Conservation (phyloP, 1,140 invertebrate species). For the Stegodyphus dumicola region DNA sequence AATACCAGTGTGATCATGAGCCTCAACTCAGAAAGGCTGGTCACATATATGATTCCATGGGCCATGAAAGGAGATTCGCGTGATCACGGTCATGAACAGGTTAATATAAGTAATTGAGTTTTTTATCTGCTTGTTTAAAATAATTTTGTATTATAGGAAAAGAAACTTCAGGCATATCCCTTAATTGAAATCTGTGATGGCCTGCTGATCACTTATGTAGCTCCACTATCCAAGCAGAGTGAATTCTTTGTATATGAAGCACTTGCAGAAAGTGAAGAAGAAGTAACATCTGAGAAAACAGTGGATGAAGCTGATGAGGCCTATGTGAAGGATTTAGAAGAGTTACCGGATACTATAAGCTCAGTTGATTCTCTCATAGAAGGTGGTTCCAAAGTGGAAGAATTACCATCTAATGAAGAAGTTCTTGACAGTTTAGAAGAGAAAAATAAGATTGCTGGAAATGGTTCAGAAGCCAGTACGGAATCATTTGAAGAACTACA, state of each 20-base stretch:
- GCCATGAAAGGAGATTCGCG: no score
- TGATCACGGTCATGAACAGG: no score
- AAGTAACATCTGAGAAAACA: constrained; percentile 50
- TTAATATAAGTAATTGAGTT: no score
- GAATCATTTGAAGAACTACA: constrained; percentile 59
- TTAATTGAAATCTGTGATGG: constrained; percentile 70
- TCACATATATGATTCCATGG: no score
- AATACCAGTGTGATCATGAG: no score
- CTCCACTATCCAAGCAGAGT: constrained; percentile 69
- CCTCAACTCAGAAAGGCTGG: no score
- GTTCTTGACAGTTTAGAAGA: constrained; percentile 52
- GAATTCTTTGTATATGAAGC: constrained; percentile 70
- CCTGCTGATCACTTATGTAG: constrained; percentile 68
- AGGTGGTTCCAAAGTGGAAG: constrained; percentile 49
- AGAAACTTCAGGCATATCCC: constrained; percentile 70
- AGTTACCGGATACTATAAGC: constrained; percentile 41
- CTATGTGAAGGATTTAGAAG: constrained; percentile 42
- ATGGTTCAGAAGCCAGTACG: constrained; percentile 53
- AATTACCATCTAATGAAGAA: constrained; percentile 42
- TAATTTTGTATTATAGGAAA: constrained; percentile 64
- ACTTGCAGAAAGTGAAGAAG: constrained; percentile 62
- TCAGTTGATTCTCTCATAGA: constrained; percentile 33
- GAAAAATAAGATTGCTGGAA: constrained; percentile 39
- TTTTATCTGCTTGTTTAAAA: no score
- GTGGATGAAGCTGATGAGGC: constrained; percentile 40